These are phyloP conservation scores for Centropyge bicolor DNA, from an alignment of 2,797 vertebrate species.

Conservation along the genomic window DNA sequence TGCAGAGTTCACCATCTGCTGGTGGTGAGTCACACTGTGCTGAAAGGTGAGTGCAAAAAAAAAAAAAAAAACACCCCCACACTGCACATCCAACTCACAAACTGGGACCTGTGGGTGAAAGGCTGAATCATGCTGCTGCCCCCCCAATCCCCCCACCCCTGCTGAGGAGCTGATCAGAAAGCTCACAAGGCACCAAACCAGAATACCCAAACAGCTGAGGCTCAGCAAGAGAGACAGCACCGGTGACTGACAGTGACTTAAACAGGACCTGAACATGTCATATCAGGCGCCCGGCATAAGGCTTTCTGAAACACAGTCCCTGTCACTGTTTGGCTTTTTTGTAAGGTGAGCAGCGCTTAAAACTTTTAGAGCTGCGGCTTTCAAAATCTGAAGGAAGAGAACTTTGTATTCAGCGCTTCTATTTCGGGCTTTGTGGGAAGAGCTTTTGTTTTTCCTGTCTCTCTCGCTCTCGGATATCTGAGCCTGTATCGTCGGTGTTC, in stretches of 20 bases:
- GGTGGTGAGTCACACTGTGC: constrained; percentile 26
- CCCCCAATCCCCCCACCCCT: constrained; percentile 1
- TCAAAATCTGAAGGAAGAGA: constrained; percentile 21
- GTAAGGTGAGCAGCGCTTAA: constrained; percentile 7
- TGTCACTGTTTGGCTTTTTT: constrained; percentile 25
- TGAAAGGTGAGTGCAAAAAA: constrained; percentile 22
- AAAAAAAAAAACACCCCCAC: constrained; percentile 4
- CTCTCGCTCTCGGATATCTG: constrained; percentile 8
- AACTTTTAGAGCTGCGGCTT: constrained; percentile 27
- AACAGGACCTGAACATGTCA: constrained; percentile 32
- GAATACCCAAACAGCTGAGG: constrained; percentile 39
- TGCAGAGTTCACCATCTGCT: constrained; percentile 31
- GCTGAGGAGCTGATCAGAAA: constrained; percentile 14
- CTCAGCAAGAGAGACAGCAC: neutral
- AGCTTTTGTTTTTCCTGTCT: constrained; percentile 1
- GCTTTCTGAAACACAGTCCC: constrained; percentile 27
- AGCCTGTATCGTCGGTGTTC: constrained; percentile 13
- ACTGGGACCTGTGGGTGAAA: constrained; percentile 37
- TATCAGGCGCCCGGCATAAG: neutral
- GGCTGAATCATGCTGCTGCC: constrained; percentile 34
- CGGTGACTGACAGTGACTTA: constrained; percentile 38
- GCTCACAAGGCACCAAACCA: constrained; percentile 28
- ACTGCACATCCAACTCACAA: constrained; percentile 21
- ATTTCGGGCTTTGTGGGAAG: constrained; percentile 38
- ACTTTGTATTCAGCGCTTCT: constrained; percentile 42